Conservation (phyloP, 1,140 invertebrate species). For the Drosophila paulistorum region DNA sequence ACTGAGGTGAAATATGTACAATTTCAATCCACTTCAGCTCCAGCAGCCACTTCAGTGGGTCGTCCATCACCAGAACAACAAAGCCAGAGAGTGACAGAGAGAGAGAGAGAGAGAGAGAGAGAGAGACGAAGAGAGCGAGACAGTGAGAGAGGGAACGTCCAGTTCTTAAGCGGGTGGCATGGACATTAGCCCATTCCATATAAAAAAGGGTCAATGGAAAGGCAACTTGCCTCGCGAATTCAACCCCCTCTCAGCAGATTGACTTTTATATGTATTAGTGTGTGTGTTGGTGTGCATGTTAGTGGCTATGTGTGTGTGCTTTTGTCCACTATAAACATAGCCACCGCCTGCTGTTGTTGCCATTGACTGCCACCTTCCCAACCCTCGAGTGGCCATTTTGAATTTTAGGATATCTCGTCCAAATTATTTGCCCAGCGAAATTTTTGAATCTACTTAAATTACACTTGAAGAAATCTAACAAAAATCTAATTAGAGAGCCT, state of each 20-base stretch:
- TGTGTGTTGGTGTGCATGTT: not conserved
- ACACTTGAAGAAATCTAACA: too few relatives aligned
- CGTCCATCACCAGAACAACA: constrained; percentile 26
- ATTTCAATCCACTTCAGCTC: constrained; percentile 24
- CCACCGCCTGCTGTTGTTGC: constrained; percentile 2
- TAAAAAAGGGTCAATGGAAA: constrained; percentile 18
- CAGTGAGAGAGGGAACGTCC: constrained; percentile 19
- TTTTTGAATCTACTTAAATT: constrained; percentile 1
- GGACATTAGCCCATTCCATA: constrained; percentile 11
- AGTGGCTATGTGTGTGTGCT: not conserved
- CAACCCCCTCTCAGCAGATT: constrained; percentile 22
- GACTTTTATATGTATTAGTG: constrained; percentile 13
- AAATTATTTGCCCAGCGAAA: constrained; percentile 4
- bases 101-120: not conserved
- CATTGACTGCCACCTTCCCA: constrained; percentile 8
- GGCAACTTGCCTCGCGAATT: constrained; percentile 2
- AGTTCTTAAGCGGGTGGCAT: constrained; percentile 15
- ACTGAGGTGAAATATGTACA: constrained; percentile 29
- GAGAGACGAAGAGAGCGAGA: not conserved
- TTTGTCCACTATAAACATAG: constrained; percentile 19
- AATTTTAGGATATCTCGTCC: constrained; percentile 9
- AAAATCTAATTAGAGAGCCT: too few relatives aligned
- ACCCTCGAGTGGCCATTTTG: constrained; percentile 18
- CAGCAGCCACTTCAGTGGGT: constrained; percentile 11
- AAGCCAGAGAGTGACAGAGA: not conserved